Base-by-base conservation (phyloP, 2,113 vertebrate genomes). In the Thymallus thymallus region DNA sequence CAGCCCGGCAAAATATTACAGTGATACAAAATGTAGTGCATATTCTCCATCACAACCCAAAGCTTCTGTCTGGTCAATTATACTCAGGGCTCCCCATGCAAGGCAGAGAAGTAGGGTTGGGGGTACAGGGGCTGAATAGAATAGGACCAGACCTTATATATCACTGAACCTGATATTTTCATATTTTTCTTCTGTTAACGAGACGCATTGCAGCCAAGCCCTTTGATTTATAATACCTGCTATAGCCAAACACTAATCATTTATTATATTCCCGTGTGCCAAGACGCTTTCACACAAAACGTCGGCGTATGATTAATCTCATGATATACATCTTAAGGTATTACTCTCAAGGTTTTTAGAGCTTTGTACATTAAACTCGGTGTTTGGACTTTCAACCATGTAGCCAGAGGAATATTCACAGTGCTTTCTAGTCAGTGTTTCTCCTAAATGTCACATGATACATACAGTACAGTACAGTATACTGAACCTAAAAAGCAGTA, bases 1-100 rank as follows among this genome's bases (percentile, higher is more conserved):
- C 74, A 85, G 88, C 90, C 89, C 77, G 84, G 85, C 83, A 80
- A 89, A 89, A 90, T 84, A 88, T 91, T 90, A 84, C 79, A 46
- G 68, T 78, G 76, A 88, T 88, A 80, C 84, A 72, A 84, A 84
- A 93, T 92, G 93, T 94, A 94, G 81, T 85, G 87, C 86, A 82
- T 72, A 68, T 83, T 85, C 72, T 89, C 90, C 84, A 88, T 88
- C 80, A 89, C 76, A 87, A 80, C 84, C 75, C 77, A 82, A 87
- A 84, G 71, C 72, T 80, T 83, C 71, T 77, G 76, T 83, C 74
- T 74, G 75, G 41, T 78, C 70, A 81, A 75, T 79, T 72, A 71
- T 62, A 64, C 45, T 22, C 64, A 45, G 32, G 35, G 72, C 72
- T 68, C 81, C 76, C 29, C 71, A 76, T 64, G 24, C 76, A 23